Evolutionary conservation across 2,888 invertebrate genomes (phyloP), one percentile per base, ranked within the genome.

Genomic region (Serrognathus titanus): DNA sequence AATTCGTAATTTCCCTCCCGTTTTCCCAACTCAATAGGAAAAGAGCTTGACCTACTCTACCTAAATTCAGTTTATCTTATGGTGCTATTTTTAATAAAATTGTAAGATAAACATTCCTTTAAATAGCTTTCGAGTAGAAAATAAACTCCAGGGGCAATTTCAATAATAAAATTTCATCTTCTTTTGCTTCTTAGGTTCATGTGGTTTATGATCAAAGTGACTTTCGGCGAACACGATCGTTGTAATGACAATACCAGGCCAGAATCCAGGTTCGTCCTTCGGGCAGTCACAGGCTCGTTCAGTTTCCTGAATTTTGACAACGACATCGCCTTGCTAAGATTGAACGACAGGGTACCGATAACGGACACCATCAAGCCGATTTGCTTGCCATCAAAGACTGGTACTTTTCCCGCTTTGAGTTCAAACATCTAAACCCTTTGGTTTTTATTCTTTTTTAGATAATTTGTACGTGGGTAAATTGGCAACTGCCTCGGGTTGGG

Each of bases 201-300:
- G 89, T 92, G 92, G 92, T 92, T 92, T 78, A 89, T 93, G 90
- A 90, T 93, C 74, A 91, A 90, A 77, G 90, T 92, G 62, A 90
- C 92, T 10, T 89, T 93, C 67, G 93, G 92, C 0, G 93, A 93
- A 75, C 92, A 92, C 74, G 88, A 94, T 77, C 85, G 91, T 46
- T 93, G 92, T 77, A 84, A 86, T 67, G 84, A 88, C 51, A 86
- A 86, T 41, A 78, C 77, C 46, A 82, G 86, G 48, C 88, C 90
- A 0, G 92, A 92, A 76, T 87, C 89, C 0, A 83, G 92, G 64
- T 91, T 90, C 73, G 91, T 92, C 43, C 75, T 91, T 31, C 80
- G 92, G 50, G 89, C 89, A 47, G 84, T 89, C 53, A 83, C 87
- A 7, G 90, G 91, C 63, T 88, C 90, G 67, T 94, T 94, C 78